A percentile compares a stretch with the other conserved stretches of the same genome.
These are phyloP conservation scores for Heterodera schachtii DNA, from an alignment of 1,140 invertebrate genomes.

Conservation along the genomic window DNA sequence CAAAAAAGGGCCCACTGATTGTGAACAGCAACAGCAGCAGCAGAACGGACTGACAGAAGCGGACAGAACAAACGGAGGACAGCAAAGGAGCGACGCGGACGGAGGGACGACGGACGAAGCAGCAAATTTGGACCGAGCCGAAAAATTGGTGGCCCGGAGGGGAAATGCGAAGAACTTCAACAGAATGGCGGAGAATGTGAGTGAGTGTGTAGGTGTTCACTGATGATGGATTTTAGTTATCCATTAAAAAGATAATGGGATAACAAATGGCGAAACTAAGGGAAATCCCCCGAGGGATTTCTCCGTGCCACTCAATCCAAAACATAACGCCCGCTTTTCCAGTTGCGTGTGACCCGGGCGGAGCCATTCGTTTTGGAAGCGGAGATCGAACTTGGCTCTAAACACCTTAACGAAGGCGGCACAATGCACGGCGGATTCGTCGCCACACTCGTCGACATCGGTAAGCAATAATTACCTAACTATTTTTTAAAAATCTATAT, in stretches of 20 bases:
- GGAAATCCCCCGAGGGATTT: no score
- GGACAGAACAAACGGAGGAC: not conserved
- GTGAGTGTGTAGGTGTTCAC: not conserved
- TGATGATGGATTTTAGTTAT: no score
- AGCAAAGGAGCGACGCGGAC: no score
- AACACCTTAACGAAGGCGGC: slow-evolving; percentile 69
- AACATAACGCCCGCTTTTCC: not conserved
- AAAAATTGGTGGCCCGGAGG: slow-evolving; percentile 14
- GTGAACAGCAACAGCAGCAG: not conserved
- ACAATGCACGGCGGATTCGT: slow-evolving; percentile 81
- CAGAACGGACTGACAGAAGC: not conserved
- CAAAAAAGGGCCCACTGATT: not conserved
- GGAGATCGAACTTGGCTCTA: slow-evolving; percentile 4
- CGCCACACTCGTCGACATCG: slow-evolving; percentile 78
- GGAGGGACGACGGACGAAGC: not conserved
- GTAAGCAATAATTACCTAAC: slow-evolving; percentile 61
- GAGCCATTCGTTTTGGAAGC: slow-evolving; percentile 26
- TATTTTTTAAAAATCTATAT: not conserved
- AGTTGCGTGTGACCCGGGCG: slow-evolving; percentile 13
- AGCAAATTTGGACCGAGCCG: slow-evolving; percentile 16
- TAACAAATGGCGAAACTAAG: no score
- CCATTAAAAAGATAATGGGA: no score
- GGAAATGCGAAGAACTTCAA: slow-evolving; percentile 31
- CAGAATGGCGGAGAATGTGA: slow-evolving; percentile 28
- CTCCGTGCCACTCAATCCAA: no score